These are phyloP conservation scores for Melinopterus prodromus DNA, from an alignment of 2,888 invertebrate genomes.

Conservation along the genomic window DNA sequence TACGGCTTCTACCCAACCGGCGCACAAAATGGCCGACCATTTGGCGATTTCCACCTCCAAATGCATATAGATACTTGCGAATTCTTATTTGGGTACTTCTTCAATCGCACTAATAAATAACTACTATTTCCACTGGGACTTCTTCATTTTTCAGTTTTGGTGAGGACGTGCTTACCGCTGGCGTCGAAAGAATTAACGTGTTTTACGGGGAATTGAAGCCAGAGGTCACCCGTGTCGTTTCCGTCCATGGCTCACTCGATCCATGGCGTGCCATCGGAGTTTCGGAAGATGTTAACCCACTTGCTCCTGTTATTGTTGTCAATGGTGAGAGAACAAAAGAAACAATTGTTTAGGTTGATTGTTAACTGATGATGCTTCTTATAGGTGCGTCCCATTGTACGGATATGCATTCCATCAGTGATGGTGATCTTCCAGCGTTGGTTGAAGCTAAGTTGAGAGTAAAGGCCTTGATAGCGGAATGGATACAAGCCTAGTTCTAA, in stretches of 20 bases:
- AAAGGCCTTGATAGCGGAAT: constrained; percentile 42
- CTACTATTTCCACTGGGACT: neutral
- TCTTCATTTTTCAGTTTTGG: constrained; percentile 24
- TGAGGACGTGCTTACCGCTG: constrained; percentile 28
- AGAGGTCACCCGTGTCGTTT: constrained; percentile 35
- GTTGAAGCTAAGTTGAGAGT: constrained; percentile 42
- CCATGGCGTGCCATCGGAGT: constrained; percentile 68
- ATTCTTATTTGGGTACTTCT: constrained; percentile 36
- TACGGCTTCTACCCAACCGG: constrained; percentile 41
- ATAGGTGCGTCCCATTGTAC: constrained; percentile 49
- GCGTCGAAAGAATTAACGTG: constrained; percentile 31
- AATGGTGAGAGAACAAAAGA: constrained; percentile 37
- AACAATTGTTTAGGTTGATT: neutral
- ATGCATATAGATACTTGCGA: constrained; percentile 36
- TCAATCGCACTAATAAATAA: neutral
- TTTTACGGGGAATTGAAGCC: constrained; percentile 35
- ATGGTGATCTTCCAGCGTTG: constrained; percentile 40
- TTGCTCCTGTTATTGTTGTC: constrained; percentile 47
- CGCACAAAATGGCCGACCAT: constrained; percentile 32
- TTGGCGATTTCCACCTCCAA: constrained; percentile 34
- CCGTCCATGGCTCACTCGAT: constrained; percentile 59
- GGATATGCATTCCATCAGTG: constrained; percentile 41
- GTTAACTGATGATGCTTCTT: constrained; percentile 13
- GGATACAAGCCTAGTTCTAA: constrained; percentile 35
- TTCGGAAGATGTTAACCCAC: constrained; percentile 55